These are phyloP conservation scores for Trichonephila clavata DNA, from an alignment of 1,140 invertebrate genomes.

Conservation along the genomic window DNA sequence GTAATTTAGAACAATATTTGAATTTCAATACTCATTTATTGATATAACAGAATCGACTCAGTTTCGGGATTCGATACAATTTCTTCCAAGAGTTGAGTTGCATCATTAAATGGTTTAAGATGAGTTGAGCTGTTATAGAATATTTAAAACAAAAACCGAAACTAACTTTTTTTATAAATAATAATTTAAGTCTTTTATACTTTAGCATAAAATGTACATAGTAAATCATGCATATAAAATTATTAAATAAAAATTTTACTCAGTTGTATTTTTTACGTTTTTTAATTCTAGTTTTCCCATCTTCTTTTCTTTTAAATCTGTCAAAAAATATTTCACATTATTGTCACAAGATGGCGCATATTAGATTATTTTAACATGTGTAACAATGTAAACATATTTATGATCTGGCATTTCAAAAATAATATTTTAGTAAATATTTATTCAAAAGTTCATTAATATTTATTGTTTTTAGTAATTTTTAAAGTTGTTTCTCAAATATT, in stretches of 20 bases:
- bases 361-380: slow-evolving; percentile 67
- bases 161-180: not conserved
- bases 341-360: slow-evolving; percentile 62
- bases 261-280: not conserved
- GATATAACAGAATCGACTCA: not conserved
- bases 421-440: not conserved
- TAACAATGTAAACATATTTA: slow-evolving; percentile 65
- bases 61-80: too few relatives aligned
- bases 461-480: not conserved
- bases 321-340: slow-evolving; percentile 56
- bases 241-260: too few relatives aligned
- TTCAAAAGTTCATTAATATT: not conserved
- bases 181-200: not conserved
- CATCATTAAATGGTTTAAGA: not conserved
- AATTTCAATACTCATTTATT: not conserved
- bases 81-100: not conserved
- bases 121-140: not conserved
- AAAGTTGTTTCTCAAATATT: not conserved
- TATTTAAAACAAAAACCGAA: slow-evolving; percentile 16
- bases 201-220: not conserved
- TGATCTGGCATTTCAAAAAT: slow-evolving; percentile 17
- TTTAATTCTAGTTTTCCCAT: not conserved
- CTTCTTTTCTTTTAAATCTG: not conserved
- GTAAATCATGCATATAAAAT: not conserved
- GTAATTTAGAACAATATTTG: not conserved